Conservation (phyloP, 2,888 invertebrate genomes). For the Phortica magna region DNA sequence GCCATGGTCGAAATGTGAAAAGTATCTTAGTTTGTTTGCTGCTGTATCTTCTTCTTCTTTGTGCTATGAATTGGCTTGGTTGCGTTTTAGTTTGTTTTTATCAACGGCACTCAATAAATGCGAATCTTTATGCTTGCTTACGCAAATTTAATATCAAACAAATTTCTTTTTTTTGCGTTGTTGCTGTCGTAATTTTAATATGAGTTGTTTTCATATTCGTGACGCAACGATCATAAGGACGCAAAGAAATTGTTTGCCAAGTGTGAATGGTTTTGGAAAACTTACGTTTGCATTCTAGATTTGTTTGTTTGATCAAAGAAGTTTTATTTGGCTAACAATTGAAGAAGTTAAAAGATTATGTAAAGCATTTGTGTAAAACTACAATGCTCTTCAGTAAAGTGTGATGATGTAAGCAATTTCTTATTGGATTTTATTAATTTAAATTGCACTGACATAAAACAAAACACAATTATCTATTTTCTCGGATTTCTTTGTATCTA, state of each 20-base stretch:
- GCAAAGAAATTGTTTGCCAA: not conserved
- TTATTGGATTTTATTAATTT: too few species aligned
- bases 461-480: too few species aligned
- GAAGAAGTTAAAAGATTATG: too few species aligned
- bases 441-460: too few species aligned
- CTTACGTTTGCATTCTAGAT: too few species aligned
- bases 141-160: slow-evolving; percentile 59
- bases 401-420: too few species aligned
- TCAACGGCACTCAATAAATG: slow-evolving; percentile 52
- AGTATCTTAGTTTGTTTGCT: slow-evolving; percentile 6
- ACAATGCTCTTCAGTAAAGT: too few species aligned
- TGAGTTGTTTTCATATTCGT: not conserved
- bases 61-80: not conserved
- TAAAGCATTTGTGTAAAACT: too few species aligned
- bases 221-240: not conserved
- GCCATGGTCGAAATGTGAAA: not conserved
- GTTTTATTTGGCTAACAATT: too few species aligned
- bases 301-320: too few species aligned
- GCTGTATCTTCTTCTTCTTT: slow-evolving; percentile 1
- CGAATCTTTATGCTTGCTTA: slow-evolving; percentile 58
- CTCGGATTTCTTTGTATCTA: too few species aligned
- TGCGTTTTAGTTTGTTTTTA: not conserved
- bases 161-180: not conserved
- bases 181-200: not conserved
- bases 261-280: not conserved